These are phyloP conservation scores for Martes martes DNA, from an alignment of 2,113 vertebrate species.

Conservation along the genomic window DNA sequence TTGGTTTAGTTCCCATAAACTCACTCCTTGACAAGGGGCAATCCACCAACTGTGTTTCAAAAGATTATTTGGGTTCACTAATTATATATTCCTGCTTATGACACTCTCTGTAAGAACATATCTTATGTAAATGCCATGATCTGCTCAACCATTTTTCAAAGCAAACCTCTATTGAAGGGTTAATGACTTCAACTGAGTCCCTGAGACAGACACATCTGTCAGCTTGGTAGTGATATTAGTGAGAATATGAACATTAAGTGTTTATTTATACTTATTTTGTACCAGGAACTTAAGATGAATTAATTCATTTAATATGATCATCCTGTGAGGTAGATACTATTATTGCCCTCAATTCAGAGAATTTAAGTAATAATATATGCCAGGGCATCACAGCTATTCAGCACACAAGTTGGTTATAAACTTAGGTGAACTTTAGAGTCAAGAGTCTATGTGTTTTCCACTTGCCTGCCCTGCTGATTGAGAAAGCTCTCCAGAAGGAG, in stretches of 20 bases:
- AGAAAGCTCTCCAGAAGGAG: background rate
- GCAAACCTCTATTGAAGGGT: background rate
- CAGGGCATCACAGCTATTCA: background rate
- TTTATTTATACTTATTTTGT: background rate
- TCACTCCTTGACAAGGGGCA: background rate
- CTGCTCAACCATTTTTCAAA: background rate
- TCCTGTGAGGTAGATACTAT: background rate
- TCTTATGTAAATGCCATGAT: background rate
- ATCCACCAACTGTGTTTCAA: slow-evolving; percentile 21
- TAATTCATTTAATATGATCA: background rate
- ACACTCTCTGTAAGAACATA: background rate
- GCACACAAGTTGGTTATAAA: background rate
- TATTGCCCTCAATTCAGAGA: background rate
- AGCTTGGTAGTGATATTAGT: background rate
- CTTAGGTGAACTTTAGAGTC: background rate
- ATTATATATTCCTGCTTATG: slow-evolving; percentile 2
- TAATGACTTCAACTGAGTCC: too few species aligned
- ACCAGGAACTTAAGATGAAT: background rate
- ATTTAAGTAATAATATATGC: background rate
- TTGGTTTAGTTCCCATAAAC: slow-evolving; percentile 56
- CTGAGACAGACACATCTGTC: too few species aligned
- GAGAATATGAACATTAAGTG: background rate
- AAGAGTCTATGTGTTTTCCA: background rate
- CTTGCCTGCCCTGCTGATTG: background rate
- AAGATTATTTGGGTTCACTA: slow-evolving; percentile 32